Evolutionary conservation across 2,888 invertebrate genomes (phyloP), one percentile per base, ranked within the genome.

Genomic region (Aricia artaxerxes): DNA sequence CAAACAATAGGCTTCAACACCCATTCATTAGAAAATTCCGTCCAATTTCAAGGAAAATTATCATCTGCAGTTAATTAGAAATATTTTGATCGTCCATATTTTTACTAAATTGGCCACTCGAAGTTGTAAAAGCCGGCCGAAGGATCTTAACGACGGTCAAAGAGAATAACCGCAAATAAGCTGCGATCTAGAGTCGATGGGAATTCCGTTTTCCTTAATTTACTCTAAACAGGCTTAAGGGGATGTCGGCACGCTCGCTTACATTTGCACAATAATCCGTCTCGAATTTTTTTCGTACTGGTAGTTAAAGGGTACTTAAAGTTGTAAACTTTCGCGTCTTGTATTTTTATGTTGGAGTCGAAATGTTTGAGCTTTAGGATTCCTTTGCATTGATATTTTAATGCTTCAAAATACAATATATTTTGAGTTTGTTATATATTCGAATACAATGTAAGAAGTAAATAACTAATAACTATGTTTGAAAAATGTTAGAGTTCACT

Each of bases 141-240:
- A 90, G 92, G 90, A 94, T 91, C 92, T 92, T 93, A 93, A 94
- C 92, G 94, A 93, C 94, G 94, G 94, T 94, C 94, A 94, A 94
- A 94, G 93, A 92, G 94, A 92, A 93, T 94, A 93, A 94, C 94
- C 94, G 91, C 94, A 94, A 94, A 94, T 93, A 94, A 94, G 93
- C 92, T 89, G 90, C 92, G 91, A 93, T 94, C 91, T 92, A 89
- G 90, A 89, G 89, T 87, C 88, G 88, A 88, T 88, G 88, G 88
- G 92, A 93, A 92, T 91, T 91, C 92, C 89, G 87, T 89, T 92
- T 92, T 92, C 91, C 91, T 92, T 93, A 93, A 93, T 93, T 93
- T 90, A 91, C 90, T 89, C 90, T 89, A 90, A 92, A 92, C 90
- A 91, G 91, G 88, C 89, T 90, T 89, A 88, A 86, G 88, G 88